Percentiles rank a stretch among this genome's conserved stretches.
phyloP scores from a whole-genome alignment of 2,888 invertebrate species.

The Plebejus anna region DNA sequence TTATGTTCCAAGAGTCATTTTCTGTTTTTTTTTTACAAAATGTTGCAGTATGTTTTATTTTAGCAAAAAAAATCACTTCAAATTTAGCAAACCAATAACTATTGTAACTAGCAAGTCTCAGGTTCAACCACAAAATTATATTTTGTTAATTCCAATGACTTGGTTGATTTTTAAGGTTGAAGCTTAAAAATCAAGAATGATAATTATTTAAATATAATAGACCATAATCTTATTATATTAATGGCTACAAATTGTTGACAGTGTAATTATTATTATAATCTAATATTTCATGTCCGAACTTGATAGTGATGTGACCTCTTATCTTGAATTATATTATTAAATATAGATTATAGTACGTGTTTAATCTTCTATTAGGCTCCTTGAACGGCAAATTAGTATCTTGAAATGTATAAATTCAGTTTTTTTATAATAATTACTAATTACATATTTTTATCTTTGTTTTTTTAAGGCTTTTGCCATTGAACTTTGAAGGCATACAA shows the following conservation, averaged over 20 bases:
- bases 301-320: conserved; percentile 7
- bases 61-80: too few species aligned
- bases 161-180: not conserved
- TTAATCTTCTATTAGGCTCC: not conserved
- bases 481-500: too few species aligned
- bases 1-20: too few species aligned
- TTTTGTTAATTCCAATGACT: not conserved
- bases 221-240: not conserved
- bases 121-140: not conserved
- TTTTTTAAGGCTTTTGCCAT: too few species aligned
- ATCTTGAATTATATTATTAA: not conserved
- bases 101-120: too few species aligned
- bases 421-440: too few species aligned
- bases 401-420: not conserved
- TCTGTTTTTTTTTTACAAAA: too few species aligned
- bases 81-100: too few species aligned
- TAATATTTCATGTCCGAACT: conserved; percentile 3
- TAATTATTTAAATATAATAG: not conserved
- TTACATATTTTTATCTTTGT: too few species aligned
- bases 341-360: not conserved
- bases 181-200: not conserved
- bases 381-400: not conserved
- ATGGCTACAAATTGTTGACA: conserved; percentile 3
- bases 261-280: not conserved
- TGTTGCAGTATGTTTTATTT: too few species aligned